Evolutionary conservation across 2,113 vertebrate genomes (phyloP), one percentile per base, ranked within the genome.

Genomic region (Pterocles orientalis): DNA sequence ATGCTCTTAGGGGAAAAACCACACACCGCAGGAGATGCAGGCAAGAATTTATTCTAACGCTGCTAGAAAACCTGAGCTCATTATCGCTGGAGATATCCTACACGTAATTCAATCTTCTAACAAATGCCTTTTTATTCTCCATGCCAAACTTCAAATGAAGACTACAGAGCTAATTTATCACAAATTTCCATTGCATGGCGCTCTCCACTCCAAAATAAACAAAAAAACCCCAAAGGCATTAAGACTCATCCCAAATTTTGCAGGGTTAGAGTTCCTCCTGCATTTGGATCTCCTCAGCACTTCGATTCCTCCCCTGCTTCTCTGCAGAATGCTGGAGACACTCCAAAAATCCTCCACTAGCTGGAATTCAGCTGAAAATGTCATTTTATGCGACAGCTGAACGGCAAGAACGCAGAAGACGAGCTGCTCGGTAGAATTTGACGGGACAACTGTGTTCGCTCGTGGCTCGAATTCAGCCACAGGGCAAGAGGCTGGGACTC

Each of bases 41-140:
- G 86, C 80, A 54, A 80, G 85, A 65, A 92, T 86, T 90, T 81
- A 77, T 90, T 90, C 90, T 78, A 90, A 66, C 16, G 10, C 58
- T 34, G 69, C 65, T 48, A 95, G 79, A 84, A 86, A 96, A 90
- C 79, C 88, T 75, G 70, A 83, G 94, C 88, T 95, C 90, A 71
- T 93, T 88, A 93, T 14, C 86, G 92, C 92, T 88, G 82, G 48
- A 95, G 92, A 81, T 71, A 89, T 31, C 90, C 94, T 79, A 86
- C 81, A 24, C 56, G 34, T 34, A 88, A 75, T 77, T 95, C 88
- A 93, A 48, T 88, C 81, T 69, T 71, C 28, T 60, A 75, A 86
- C 53, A 86, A 82, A 56, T 68, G 54, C 23, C 85, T 92, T 51
- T 87, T 88, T 93, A 87, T 91, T 93, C 86, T 89, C 64, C 75